Evolutionary conservation across 2,888 invertebrate genomes (phyloP).

Genomic region (Conistra vaccinii): DNA sequence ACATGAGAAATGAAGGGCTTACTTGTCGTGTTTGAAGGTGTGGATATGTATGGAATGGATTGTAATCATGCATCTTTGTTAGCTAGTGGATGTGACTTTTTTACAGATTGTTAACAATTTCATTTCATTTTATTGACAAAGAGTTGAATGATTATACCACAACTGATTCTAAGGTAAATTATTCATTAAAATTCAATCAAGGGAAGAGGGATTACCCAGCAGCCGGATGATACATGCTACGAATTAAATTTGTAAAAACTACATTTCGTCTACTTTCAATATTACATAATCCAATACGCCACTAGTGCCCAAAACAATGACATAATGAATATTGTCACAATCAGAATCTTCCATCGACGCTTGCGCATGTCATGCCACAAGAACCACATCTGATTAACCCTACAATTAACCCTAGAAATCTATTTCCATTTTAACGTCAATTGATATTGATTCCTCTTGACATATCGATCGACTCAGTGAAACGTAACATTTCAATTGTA

Average conservation of each 20-base stretch:
- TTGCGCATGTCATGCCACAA: slow-evolving; percentile 43
- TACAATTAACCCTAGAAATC: slow-evolving; percentile 55
- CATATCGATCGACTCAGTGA: slow-evolving; percentile 41
- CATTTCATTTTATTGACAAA: no score
- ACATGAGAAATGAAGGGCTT: slow-evolving; percentile 22
- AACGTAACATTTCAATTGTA: slow-evolving; percentile 54
- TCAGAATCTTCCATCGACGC: slow-evolving; percentile 49
- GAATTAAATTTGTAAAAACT: background rate
- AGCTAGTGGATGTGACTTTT: slow-evolving; percentile 19
- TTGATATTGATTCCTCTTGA: slow-evolving; percentile 58
- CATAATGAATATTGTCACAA: slow-evolving; percentile 21
- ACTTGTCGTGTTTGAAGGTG: slow-evolving; percentile 5
- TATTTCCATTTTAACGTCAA: slow-evolving; percentile 58
- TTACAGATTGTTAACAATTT: no score
- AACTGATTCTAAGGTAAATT: background rate
- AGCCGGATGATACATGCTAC: no score
- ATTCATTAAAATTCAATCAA: background rate
- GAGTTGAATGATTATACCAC: background rate
- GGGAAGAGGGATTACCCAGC: no score
- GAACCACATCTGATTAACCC: slow-evolving; percentile 58
- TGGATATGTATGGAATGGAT: slow-evolving; percentile 5
- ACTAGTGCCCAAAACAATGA: background rate
- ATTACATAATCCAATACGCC: background rate
- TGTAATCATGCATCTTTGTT: background rate
- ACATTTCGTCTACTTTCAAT: background rate